A percentile compares a stretch with the other conserved stretches of the same genome.
These are phyloP conservation scores for Plecotus auritus DNA, from an alignment of 2,113 vertebrate species.

Conservation along the genomic window DNA sequence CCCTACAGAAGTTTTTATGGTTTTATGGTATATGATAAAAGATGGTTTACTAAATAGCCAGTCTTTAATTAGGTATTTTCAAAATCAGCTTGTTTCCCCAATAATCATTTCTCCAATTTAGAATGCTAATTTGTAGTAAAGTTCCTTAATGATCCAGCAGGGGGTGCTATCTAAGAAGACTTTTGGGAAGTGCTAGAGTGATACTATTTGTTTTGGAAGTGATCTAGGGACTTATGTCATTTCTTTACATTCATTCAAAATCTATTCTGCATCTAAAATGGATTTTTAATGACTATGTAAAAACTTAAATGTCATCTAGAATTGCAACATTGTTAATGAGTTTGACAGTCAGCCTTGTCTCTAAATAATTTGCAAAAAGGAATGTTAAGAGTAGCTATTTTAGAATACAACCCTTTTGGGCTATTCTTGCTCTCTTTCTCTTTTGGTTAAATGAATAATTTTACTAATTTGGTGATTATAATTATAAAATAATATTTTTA, in stretches of 20 bases:
- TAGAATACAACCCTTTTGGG: neutral
- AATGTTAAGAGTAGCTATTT: conserved; percentile 53
- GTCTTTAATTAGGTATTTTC: neutral
- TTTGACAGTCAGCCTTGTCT: conserved; percentile 50
- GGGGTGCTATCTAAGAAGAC: conserved; percentile 47
- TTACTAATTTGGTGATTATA: conserved; percentile 42
- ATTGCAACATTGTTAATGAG: conserved; percentile 48
- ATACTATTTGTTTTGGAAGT: conserved; percentile 21
- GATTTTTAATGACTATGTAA: conserved; percentile 54
- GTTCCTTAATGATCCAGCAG: conserved; percentile 55
- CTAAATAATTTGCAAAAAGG: conserved; percentile 57
- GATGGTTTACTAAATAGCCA: neutral
- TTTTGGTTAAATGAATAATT: conserved; percentile 3
- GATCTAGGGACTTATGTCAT: neutral
- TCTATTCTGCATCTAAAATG: conserved; percentile 34
- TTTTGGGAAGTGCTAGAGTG: neutral
- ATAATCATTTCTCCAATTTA: neutral
- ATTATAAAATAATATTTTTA: conserved; percentile 51
- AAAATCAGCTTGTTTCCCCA: neutral
- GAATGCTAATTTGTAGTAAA: neutral
- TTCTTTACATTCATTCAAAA: conserved; percentile 50
- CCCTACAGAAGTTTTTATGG: neutral
- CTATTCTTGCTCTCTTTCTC: neutral
- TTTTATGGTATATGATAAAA: neutral
- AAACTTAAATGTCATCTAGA: conserved; percentile 56